These are phyloP conservation scores for Ptychoptera albimana DNA, from an alignment of 2,888 invertebrate species.

Conservation along the genomic window DNA sequence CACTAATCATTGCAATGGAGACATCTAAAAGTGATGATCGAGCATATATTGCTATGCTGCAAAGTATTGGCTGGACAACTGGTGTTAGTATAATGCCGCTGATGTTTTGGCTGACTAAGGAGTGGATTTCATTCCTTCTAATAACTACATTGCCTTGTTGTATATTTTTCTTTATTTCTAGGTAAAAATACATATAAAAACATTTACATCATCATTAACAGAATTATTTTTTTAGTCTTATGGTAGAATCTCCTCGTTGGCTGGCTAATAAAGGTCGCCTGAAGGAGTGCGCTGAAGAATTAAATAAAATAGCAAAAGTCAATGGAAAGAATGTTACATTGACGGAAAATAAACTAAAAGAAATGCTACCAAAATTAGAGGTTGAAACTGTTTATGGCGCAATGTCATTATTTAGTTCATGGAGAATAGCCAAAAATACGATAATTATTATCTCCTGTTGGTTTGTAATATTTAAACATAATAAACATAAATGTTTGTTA, in stretches of 20 bases:
- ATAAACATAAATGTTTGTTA: too few relatives aligned
- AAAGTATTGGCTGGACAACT: conserved; percentile 35
- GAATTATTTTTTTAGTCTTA: conserved; percentile 28
- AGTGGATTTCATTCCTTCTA: conserved; percentile 34
- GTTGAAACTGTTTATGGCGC: conserved; percentile 34
- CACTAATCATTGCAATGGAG: conserved; percentile 37
- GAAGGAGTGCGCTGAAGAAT: conserved; percentile 31
- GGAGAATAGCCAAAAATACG: conserved; percentile 38
- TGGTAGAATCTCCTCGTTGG: conserved; percentile 51
- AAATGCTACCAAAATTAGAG: conserved; percentile 25
- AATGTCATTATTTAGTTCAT: conserved; percentile 38
- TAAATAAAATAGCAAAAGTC: conserved; percentile 37
- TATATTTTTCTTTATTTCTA: conserved; percentile 29
- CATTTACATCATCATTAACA: too few relatives aligned
- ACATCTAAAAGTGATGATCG: conserved; percentile 34
- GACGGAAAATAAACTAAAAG: conserved; percentile 28
- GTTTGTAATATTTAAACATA: conserved; percentile 23
- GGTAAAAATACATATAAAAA: conserved; percentile 19
- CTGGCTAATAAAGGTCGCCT: conserved; percentile 37
- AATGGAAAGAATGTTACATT: conserved; percentile 33
- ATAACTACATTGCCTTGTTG: conserved; percentile 32
- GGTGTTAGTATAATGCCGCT: conserved; percentile 35
- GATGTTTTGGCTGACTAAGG: conserved; percentile 33
- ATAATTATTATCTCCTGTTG: conserved; percentile 36
- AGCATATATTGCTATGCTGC: conserved; percentile 33